Evolutionary conservation across 2,113 vertebrate genomes (phyloP), one percentile per base, ranked within the genome.

Genomic region (Mustela nigripes): DNA sequence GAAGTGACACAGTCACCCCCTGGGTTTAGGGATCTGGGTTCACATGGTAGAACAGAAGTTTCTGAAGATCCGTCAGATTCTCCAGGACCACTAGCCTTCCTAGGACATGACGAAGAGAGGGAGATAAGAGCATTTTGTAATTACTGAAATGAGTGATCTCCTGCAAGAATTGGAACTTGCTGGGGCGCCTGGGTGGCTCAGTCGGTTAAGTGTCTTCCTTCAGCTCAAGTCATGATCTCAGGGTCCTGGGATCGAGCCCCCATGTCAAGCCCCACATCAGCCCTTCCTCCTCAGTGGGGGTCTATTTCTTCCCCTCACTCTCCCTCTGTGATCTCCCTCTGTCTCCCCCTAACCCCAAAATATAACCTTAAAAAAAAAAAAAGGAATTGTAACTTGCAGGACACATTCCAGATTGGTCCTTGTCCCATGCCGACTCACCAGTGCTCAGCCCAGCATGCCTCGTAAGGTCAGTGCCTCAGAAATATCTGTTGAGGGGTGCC

Each of bases 401-500:
- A 84, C 53, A 85, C 45, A 42, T 45, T 19, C 21, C 74, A n/a
- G 7, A 1, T 58, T 21, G 12, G n/a, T 21, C 26, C 22, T 14
- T 10, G 26, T 11, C 24, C 36, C 48, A 6, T 4, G 12, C 2
- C 1, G 78, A 26, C 36, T 31, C 60, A 19, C 16, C 22, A 0
- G 33, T 0, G 7, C 45, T 24, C 65, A 18, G 63, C 36, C 0
- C 14, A 11, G 71, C 0, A 0, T 39, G 22, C 15, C 26, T 42
- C 3, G 1, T 5, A 0, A 0, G 4, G 45, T 10, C 7, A 1
- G 0, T 79, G 39, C 62, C 67, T 42, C 4, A 0, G 42, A 21
- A 31, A 8, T 67, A 3, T 15, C 48, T 50, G 48, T 50, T 50
- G 48, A 50, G 48, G 48, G 48, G 48, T 50, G 48, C 48, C 48